Conservation (phyloP, 2,113 vertebrate species). For the Camarhynchus parvulus region DNA sequence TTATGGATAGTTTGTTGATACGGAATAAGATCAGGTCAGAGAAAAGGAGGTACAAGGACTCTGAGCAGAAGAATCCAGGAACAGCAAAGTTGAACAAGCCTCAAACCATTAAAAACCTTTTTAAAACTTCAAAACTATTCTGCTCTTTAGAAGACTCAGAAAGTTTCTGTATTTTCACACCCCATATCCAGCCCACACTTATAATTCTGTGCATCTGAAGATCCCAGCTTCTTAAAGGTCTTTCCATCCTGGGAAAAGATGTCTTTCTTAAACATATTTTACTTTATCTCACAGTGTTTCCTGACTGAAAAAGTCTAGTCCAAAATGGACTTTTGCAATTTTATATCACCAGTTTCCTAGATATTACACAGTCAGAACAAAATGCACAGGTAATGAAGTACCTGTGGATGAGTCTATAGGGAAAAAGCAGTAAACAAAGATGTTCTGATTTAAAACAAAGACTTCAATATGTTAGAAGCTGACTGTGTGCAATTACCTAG, state of each 20-base stretch:
- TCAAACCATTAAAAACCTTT: not conserved
- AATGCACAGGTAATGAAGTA: not conserved
- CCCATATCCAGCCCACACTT: not conserved
- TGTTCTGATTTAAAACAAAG: not conserved
- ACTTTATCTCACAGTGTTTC: not conserved
- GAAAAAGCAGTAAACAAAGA: not conserved
- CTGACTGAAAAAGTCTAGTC: not conserved
- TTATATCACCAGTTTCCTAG: not conserved
- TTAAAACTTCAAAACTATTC: not conserved
- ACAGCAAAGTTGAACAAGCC: not conserved
- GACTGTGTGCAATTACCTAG: not conserved
- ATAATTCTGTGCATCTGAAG: not conserved
- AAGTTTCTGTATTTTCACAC: not conserved
- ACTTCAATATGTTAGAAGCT: not conserved
- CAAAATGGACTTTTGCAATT: not conserved
- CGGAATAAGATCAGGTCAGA: not conserved
- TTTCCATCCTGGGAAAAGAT: not conserved
- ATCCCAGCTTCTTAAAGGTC: not conserved
- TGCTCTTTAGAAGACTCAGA: not conserved
- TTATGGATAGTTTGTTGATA: not conserved
- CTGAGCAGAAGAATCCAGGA: not conserved
- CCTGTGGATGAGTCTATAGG: not conserved
- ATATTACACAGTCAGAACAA: not conserved
- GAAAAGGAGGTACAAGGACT: not conserved
- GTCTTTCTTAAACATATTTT: not conserved